These are phyloP conservation scores for Forbesichthys papilliferus DNA, from an alignment of 2,113 vertebrate species.

Conservation along the genomic window DNA sequence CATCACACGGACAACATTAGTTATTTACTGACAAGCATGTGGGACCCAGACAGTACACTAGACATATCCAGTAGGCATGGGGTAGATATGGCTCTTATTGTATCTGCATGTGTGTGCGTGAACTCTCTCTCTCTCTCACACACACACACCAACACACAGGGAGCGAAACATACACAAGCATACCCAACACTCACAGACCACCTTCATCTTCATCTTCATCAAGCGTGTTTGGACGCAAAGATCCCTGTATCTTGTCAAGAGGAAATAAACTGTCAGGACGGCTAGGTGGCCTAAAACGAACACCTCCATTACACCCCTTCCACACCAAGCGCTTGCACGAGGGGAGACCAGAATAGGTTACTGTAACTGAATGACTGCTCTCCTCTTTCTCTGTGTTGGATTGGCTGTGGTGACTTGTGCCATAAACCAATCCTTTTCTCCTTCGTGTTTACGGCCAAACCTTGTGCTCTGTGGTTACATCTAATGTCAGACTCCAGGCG, in stretches of 20 bases:
- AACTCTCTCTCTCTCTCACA: background rate
- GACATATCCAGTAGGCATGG: background rate
- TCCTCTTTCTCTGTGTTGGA: slow-evolving; percentile 12
- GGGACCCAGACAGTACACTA: background rate
- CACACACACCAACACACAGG: slow-evolving; percentile 3
- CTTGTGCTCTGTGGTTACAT: slow-evolving; percentile 56
- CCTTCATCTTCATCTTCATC: background rate
- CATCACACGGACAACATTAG: background rate
- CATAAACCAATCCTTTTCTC: slow-evolving; percentile 55
- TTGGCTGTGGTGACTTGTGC: slow-evolving; percentile 7
- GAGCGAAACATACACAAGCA: background rate
- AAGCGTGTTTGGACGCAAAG: slow-evolving; percentile 42
- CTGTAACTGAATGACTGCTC: slow-evolving; percentile 14
- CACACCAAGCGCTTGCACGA: slow-evolving; percentile 37
- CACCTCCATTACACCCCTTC: slow-evolving; percentile 30
- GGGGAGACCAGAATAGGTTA: slow-evolving; percentile 29
- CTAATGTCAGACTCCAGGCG: slow-evolving; percentile 61
- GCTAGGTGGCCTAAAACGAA: slow-evolving; percentile 54
- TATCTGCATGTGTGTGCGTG: no score
- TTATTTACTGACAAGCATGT: slow-evolving; percentile 31
- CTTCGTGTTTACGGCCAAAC: slow-evolving; percentile 63
- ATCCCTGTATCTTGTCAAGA: slow-evolving; percentile 58
- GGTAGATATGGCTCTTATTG: background rate
- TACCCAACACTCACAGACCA: slow-evolving; percentile 4
- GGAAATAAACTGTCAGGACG: slow-evolving; percentile 61